Percentiles rank a stretch among this genome's conserved stretches.
Conservation (phyloP, 2,888 invertebrate species). For the Parnassius glacialis region DNA sequence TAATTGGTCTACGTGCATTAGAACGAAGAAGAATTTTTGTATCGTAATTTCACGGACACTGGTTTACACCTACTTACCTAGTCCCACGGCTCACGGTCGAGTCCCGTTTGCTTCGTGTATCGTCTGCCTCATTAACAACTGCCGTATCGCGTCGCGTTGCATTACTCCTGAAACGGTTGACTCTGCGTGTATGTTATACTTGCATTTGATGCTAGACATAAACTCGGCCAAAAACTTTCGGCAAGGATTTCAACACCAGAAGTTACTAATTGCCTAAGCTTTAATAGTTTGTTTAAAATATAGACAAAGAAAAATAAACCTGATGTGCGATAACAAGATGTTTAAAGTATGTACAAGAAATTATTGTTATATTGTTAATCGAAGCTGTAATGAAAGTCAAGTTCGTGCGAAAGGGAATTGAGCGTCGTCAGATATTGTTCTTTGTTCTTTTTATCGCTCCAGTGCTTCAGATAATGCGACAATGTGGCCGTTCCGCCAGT, state of each 20-base stretch:
- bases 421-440: slow-evolving; percentile 74
- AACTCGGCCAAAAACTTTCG: too few relatives aligned
- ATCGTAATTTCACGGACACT: slow-evolving; percentile 28
- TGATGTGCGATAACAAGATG: too few relatives aligned
- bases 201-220: slow-evolving; percentile 25
- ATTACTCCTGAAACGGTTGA: slow-evolving; percentile 51
- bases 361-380: slow-evolving; percentile 58
- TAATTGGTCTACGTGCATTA: too few relatives aligned
- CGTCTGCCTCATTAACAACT: slow-evolving; percentile 64
- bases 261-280: too few relatives aligned
- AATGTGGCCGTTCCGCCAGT: slow-evolving; percentile 39
- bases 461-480: slow-evolving; percentile 72
- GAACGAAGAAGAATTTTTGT: neutral
- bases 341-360: slow-evolving; percentile 20
- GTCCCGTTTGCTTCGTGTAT: slow-evolving; percentile 43
- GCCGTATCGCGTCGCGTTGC: slow-evolving; percentile 48
- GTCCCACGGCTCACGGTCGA: slow-evolving; percentile 36
- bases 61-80: slow-evolving; percentile 40
- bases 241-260: too few relatives aligned
- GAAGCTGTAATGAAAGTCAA: slow-evolving; percentile 53
- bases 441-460: slow-evolving; percentile 78
- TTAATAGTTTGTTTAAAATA: too few relatives aligned
- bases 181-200: slow-evolving; percentile 62
- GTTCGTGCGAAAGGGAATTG: slow-evolving; percentile 74
- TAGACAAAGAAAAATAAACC: too few relatives aligned